Evolutionary conservation across 2,113 vertebrate species (phyloP).

Genomic region (Physeter macrocephalus): DNA sequence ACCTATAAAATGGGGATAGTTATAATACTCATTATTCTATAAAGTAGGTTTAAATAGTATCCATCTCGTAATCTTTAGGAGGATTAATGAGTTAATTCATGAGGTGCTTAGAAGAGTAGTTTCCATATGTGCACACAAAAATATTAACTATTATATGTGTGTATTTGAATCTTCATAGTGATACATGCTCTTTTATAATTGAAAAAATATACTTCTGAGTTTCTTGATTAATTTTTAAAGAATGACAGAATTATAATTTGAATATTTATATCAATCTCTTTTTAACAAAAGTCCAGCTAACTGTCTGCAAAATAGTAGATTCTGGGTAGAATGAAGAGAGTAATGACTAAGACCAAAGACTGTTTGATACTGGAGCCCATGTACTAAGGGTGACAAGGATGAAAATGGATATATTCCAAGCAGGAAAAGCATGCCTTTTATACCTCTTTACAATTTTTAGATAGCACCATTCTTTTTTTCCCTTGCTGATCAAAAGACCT

Average conservation of each 20-base stretch:
- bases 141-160: not conserved
- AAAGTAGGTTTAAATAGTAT: not conserved
- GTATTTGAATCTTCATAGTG: not conserved
- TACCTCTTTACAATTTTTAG: not conserved
- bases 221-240: not conserved
- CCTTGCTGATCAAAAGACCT: not conserved
- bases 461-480: not conserved
- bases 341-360: not conserved
- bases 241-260: not conserved
- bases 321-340: not conserved
- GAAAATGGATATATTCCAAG: not conserved
- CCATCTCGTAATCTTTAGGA: not conserved
- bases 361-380: not conserved
- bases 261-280: not conserved
- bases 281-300: not conserved
- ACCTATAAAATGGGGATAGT: not conserved
- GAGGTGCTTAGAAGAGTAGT: not conserved
- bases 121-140: not conserved
- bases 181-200: not conserved
- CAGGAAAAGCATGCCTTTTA: not conserved
- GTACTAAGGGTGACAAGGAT: not conserved
- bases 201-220: not conserved
- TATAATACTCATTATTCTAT: not conserved
- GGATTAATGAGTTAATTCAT: not conserved
- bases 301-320: not conserved